Evolutionary conservation across 2,797 vertebrate species (phyloP), one percentile per base, ranked within the genome.

Genomic region (Dicrostonyx torquatus): DNA sequence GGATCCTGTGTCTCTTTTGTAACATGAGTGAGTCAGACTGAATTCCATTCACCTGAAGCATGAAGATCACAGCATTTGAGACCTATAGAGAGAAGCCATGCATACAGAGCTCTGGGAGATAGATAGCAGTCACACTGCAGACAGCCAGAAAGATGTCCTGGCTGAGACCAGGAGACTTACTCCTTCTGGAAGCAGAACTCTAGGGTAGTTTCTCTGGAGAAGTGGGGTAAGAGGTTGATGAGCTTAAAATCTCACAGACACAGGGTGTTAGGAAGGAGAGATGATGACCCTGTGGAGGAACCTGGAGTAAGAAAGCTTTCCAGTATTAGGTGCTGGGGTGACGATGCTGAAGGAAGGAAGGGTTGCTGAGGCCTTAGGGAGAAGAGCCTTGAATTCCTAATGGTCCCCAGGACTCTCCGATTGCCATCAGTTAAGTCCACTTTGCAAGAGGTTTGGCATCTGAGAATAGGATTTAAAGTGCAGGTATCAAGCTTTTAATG

Each of bases 141-240:
- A 80, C n/a, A 48, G 40, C 48, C 0, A 0, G 43, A 77, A 31
- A 79, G 43, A 87, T 87, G 53, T 72, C 48, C 60, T 78, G 60
- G n/a, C 20, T 31, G 84, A 58, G 43, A 0, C 45, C 0, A 0
- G 22, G 45, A 31, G 75, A 76, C 2, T 15, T 2, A 31, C 62
- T 48, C n/a, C 29, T 91, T 79, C 37, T 93, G 24, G 75, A 77
- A 87, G 77, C 84, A 78, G 82, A 80, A 53, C 37, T 75, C 70
- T 48, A 66, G 87, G 73, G 22, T 22, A 75, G 10, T 48, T 87
- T 92, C 76, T 83, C 53, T 58, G 64, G 68, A 75, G 88, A 93
- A 10, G 29, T 14, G 37, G 72, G 24, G 31, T 76, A 43, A n/a
- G 68, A 76, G 68, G 83, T 48, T 48, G 55, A 72, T 11, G 22